phyloP scores from a whole-genome alignment of 2,888 invertebrate species.

The Prosopocoilus inquinatus region DNA sequence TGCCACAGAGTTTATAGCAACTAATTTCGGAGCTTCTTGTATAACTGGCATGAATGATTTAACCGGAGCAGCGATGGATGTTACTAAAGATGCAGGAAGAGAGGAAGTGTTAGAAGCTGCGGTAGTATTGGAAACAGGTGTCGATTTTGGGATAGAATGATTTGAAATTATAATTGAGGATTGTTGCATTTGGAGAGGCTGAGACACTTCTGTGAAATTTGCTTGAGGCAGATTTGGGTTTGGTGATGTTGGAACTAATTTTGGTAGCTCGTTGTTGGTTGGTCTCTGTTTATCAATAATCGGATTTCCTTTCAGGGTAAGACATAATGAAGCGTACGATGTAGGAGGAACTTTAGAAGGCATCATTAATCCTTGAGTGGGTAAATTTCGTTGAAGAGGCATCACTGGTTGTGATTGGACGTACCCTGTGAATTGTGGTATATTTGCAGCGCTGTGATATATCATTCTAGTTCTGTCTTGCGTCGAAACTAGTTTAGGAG shows the following conservation, averaged over 20 bases:
- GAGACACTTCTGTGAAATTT: conserved; percentile 11
- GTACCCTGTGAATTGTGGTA: conserved; percentile 24
- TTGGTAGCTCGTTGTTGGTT: conserved; percentile 21
- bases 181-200: conserved; percentile 15
- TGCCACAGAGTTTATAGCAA: conserved; percentile 18
- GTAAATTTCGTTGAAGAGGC: conserved; percentile 38
- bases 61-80: conserved; percentile 21
- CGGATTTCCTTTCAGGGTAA: conserved; percentile 8
- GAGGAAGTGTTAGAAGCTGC: background rate
- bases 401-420: conserved; percentile 52
- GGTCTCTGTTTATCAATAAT: conserved; percentile 10
- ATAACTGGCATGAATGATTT: conserved; percentile 41
- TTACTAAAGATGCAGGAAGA: conserved; percentile 4
- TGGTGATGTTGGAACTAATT: conserved; percentile 24
- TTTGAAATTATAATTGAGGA: conserved; percentile 23
- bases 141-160: conserved; percentile 6
- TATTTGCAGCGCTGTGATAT: conserved; percentile 13
- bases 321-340: conserved; percentile 9
- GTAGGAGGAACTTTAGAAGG: conserved; percentile 11
- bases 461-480: conserved; percentile 29
- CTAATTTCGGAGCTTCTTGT: conserved; percentile 38
- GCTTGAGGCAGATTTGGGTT: conserved; percentile 5
- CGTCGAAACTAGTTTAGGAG: conserved; percentile 39
- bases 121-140: conserved; percentile 13
- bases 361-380: conserved; percentile 33